Conservation (phyloP, 2,113 vertebrate species). For the Oxyruncus cristatus region DNA sequence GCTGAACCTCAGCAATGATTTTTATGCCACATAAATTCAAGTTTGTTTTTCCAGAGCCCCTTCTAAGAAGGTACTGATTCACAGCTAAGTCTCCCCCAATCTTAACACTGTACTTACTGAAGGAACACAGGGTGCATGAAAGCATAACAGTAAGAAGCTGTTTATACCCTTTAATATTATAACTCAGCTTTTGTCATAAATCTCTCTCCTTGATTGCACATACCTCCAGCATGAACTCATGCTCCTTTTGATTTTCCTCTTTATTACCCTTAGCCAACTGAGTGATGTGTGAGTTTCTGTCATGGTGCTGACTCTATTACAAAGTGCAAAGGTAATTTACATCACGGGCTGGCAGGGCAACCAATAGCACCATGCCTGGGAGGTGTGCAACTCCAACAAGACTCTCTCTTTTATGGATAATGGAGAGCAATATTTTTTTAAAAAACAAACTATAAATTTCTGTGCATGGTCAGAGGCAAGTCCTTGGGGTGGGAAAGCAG, state of each 20-base stretch:
- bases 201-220: conserved; percentile 64
- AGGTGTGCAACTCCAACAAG: conserved; percentile 34
- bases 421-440: neutral
- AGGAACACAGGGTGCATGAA: conserved; percentile 33
- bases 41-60: conserved; percentile 38
- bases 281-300: conserved; percentile 78
- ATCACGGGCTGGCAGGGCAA: conserved; percentile 20
- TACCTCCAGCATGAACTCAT: conserved; percentile 66
- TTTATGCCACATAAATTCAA: conserved; percentile 8
- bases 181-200: conserved; percentile 71
- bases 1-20: neutral
- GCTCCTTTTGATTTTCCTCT: conserved; percentile 69
- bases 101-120: conserved; percentile 53
- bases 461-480: neutral
- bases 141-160: conserved; percentile 68
- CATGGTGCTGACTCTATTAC: conserved; percentile 76
- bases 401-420: conserved; percentile 44
- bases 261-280: conserved; percentile 74
- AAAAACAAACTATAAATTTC: conserved; percentile 61
- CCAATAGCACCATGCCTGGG: conserved; percentile 4
- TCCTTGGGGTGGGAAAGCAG: neutral
- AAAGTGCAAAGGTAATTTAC: conserved; percentile 77
- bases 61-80: conserved; percentile 39
- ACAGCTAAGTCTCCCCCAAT: conserved; percentile 29
- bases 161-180: conserved; percentile 75